Percentiles rank a stretch among this genome's conserved stretches.
phyloP scores from a whole-genome alignment of 2,797 vertebrate genomes.

The Danio aesculapii region DNA sequence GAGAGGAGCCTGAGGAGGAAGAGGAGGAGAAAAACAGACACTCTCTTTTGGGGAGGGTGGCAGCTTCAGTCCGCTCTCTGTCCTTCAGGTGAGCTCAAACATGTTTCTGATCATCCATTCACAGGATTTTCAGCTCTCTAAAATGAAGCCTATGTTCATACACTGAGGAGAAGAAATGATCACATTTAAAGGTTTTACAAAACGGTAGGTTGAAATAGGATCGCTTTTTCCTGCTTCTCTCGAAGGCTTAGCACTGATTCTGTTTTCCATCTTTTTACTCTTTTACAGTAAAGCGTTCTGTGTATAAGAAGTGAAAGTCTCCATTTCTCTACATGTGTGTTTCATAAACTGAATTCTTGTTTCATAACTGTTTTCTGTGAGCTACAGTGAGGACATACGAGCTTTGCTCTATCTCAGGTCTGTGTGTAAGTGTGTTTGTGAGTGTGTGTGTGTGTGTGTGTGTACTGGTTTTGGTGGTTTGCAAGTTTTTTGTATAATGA shows the following conservation, averaged over 20 bases:
- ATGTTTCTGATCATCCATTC: not conserved
- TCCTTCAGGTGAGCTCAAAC: constrained; percentile 76
- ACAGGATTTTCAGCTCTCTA: not conserved
- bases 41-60: constrained; percentile 76
- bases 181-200: not conserved
- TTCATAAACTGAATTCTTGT: constrained; percentile 31
- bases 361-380: constrained; percentile 25
- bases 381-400: constrained; percentile 10
- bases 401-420: constrained; percentile 2
- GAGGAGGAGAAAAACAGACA: constrained; percentile 66
- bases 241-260: not conserved
- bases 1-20: constrained; percentile 62
- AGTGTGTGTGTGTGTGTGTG: constrained; percentile 9
- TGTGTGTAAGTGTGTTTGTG: not conserved
- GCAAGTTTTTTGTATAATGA: no score
- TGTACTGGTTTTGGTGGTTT: not conserved
- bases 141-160: not conserved
- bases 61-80: constrained; percentile 77
- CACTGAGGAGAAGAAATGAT: not conserved
- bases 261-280: not conserved
- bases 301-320: constrained; percentile 35
- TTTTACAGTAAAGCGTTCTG: not conserved
- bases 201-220: not conserved
- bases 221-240: not conserved
- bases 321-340: constrained; percentile 12